Evolutionary conservation across 1,140 invertebrate genomes (phyloP).

Genomic region (Bombus superbus): DNA sequence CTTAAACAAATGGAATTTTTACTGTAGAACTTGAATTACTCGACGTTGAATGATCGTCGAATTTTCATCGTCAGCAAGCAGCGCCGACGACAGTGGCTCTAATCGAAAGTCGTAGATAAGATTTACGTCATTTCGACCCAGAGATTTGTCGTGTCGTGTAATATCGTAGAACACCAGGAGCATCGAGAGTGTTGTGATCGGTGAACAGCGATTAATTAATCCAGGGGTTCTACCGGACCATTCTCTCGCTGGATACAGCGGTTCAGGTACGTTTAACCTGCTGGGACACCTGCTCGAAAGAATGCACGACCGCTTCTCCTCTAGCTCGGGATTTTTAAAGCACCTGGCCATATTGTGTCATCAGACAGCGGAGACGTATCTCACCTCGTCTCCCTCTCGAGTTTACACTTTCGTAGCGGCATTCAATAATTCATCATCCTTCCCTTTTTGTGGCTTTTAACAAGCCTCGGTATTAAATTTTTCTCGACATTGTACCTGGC

Average conservation of each 20-base stretch:
- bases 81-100: not conserved
- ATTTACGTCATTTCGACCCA: not conserved
- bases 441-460: constrained; percentile 1
- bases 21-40: not conserved
- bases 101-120: constrained; percentile 12
- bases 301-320: constrained; percentile 25
- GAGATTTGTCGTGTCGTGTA: not conserved
- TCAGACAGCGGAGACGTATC: not conserved
- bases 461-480: not conserved
- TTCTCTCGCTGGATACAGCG: not conserved
- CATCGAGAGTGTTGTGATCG: constrained; percentile 46
- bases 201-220: constrained; percentile 62
- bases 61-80: not conserved
- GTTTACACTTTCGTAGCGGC: constrained; percentile 50
- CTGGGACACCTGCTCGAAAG: constrained; percentile 50
- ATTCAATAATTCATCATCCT: constrained; percentile 46
- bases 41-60: not conserved
- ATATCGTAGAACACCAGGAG: constrained; percentile 52
- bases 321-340: constrained; percentile 30
- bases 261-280: constrained; percentile 42
- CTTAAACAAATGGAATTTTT: not conserved
- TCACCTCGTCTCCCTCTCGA: not conserved
- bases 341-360: constrained; percentile 53
- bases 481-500: not conserved
- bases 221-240: constrained; percentile 28